Conservation (phyloP, 2,888 invertebrate species). For the Malthinus seriepunctatus region DNA sequence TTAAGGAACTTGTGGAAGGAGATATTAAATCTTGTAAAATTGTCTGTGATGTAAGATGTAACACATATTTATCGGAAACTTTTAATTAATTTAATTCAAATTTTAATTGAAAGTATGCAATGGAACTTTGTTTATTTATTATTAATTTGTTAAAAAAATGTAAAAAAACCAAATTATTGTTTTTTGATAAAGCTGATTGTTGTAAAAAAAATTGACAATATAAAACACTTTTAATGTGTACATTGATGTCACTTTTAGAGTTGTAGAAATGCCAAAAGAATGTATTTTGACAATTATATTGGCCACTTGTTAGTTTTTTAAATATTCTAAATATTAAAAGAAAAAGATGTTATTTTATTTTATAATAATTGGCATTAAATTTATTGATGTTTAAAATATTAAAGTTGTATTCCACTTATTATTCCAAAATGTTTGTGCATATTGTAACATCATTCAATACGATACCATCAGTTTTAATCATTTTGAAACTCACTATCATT, state of each 20-base stretch:
- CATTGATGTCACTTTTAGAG: neutral
- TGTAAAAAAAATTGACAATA: slow-evolving; percentile 1
- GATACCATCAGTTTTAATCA: too few relatives aligned
- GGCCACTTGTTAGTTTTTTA: slow-evolving; percentile 4
- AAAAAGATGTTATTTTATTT: neutral
- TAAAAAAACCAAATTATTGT: too few relatives aligned
- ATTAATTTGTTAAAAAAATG: too few relatives aligned
- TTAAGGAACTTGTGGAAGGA: too few relatives aligned
- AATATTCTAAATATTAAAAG: neutral
- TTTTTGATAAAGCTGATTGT: neutral
- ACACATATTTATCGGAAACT: too few relatives aligned
- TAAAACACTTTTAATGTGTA: neutral
- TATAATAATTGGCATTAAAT: neutral
- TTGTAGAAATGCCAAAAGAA: neutral
- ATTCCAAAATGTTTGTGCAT: slow-evolving; percentile 6
- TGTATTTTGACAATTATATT: slow-evolving; percentile 4
- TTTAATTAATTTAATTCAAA: too few relatives aligned
- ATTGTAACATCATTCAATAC: neutral
- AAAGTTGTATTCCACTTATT: slow-evolving; percentile 3
- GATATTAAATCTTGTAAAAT: too few relatives aligned
- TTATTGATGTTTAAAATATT: neutral
- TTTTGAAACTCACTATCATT: too few relatives aligned
- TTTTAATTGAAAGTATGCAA: too few relatives aligned
- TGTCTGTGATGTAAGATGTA: too few relatives aligned
- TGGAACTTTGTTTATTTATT: too few relatives aligned